Percentiles rank a stretch among this genome's conserved stretches.
Conservation (phyloP, 2,113 vertebrate species). For the Etia nguti region DNA sequence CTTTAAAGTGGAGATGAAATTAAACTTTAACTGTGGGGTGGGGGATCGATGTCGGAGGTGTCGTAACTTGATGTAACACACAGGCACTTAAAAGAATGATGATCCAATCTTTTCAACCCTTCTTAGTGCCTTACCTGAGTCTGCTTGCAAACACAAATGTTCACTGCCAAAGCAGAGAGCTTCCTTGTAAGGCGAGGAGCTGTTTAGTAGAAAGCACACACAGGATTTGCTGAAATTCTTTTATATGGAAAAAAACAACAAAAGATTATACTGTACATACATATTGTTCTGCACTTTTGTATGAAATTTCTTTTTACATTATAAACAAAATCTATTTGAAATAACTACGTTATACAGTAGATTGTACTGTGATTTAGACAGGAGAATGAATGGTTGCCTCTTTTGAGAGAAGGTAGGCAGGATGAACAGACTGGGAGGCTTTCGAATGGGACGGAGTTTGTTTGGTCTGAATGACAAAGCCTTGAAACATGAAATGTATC, state of each 20-base stretch:
- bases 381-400: slow-evolving; percentile 34
- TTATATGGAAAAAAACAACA: slow-evolving; percentile 32
- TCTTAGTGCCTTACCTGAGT: slow-evolving; percentile 58
- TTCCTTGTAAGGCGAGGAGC: slow-evolving; percentile 39
- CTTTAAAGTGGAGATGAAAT: not conserved
- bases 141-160: slow-evolving; percentile 40
- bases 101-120: slow-evolving; percentile 48
- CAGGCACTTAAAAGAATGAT: slow-evolving; percentile 31
- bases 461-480: slow-evolving; percentile 72
- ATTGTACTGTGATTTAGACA: slow-evolving; percentile 57
- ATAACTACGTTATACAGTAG: slow-evolving; percentile 55
- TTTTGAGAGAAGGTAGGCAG: slow-evolving; percentile 34
- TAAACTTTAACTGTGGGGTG: not conserved
- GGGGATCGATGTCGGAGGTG: not conserved
- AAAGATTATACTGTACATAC: slow-evolving; percentile 72
- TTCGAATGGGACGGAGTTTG: slow-evolving; percentile 62
- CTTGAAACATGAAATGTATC: slow-evolving; percentile 69
- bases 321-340: slow-evolving; percentile 63
- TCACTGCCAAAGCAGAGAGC: slow-evolving; percentile 56
- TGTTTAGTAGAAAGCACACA: slow-evolving; percentile 45
- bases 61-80: not conserved
- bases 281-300: slow-evolving; percentile 74
- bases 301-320: slow-evolving; percentile 63
- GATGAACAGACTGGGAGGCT: slow-evolving; percentile 51
- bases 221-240: slow-evolving; percentile 54